These are phyloP conservation scores for Cricetomys ansorgei DNA, from an alignment of 2,113 vertebrate species.

Conservation along the genomic window DNA sequence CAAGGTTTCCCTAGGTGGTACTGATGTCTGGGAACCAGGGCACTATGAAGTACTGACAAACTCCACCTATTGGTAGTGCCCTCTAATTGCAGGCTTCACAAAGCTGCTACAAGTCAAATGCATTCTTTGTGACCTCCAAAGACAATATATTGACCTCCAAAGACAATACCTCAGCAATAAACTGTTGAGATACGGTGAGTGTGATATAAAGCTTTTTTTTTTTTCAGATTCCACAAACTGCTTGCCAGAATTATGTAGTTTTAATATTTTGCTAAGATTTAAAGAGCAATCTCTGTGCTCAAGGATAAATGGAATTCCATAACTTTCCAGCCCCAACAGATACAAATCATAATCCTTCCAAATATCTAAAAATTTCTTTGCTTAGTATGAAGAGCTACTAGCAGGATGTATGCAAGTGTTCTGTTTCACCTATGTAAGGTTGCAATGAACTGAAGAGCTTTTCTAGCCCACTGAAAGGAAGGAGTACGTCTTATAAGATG, in stretches of 20 bases:
- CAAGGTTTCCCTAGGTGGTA: not conserved
- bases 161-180: not conserved
- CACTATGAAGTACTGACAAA: not conserved
- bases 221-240: not conserved
- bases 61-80: not conserved
- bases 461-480: not conserved
- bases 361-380: not conserved
- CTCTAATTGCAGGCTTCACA: not conserved
- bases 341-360: slow-evolving; percentile 27
- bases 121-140: not conserved
- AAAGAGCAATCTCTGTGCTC: not conserved
- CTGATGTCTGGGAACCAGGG: not conserved
- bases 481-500: not conserved
- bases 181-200: not conserved
- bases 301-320: slow-evolving; percentile 25
- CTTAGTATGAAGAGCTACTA: not conserved
- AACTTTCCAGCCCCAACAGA: not conserved
- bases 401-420: not conserved
- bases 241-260: slow-evolving; percentile 32
- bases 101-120: not conserved
- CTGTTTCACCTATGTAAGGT: not conserved
- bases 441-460: not conserved
- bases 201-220: not conserved
- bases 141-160: not conserved
- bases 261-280: slow-evolving; percentile 15